Conservation (phyloP, 2,888 invertebrate species). For the Chalcosyrphus nemorum region DNA sequence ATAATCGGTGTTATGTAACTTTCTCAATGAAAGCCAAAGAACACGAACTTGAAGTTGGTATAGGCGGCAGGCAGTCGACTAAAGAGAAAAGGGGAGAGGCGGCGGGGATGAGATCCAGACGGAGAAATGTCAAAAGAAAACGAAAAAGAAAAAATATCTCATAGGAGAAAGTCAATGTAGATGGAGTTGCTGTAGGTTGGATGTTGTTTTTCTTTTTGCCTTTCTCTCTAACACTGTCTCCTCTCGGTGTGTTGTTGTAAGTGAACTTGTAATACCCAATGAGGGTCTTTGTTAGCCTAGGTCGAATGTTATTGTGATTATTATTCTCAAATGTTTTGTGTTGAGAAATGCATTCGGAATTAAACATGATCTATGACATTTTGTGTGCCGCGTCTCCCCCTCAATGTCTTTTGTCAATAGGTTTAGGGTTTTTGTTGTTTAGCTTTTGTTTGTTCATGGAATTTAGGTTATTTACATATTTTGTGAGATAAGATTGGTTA, state of each 20-base stretch:
- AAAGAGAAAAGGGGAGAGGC: slow-evolving; percentile 75
- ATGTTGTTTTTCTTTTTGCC: slow-evolving; percentile 45
- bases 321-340: slow-evolving; percentile 14
- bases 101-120: slow-evolving; percentile 35
- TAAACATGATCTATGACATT: slow-evolving; percentile 44
- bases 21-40: slow-evolving; percentile 69
- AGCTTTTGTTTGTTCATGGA: slow-evolving; percentile 29
- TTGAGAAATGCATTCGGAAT: slow-evolving; percentile 17
- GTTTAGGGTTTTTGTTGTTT: not conserved
- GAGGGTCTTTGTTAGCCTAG: slow-evolving; percentile 63
- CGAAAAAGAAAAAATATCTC: slow-evolving; percentile 38
- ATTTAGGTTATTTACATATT: slow-evolving; percentile 66
- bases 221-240: slow-evolving; percentile 19
- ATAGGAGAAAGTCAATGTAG: slow-evolving; percentile 70
- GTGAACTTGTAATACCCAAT: slow-evolving; percentile 52
- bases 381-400: no score
- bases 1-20: slow-evolving; percentile 60
- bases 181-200: slow-evolving; percentile 71
- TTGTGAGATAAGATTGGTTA: slow-evolving; percentile 25
- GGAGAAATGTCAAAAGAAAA: slow-evolving; percentile 52
- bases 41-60: slow-evolving; percentile 56
- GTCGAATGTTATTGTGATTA: slow-evolving; percentile 28
- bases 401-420: slow-evolving; percentile 13
- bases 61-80: slow-evolving; percentile 22
- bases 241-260: slow-evolving; percentile 38